Conservation (phyloP, 2,113 vertebrate species). For the Accipiter virgatus region DNA sequence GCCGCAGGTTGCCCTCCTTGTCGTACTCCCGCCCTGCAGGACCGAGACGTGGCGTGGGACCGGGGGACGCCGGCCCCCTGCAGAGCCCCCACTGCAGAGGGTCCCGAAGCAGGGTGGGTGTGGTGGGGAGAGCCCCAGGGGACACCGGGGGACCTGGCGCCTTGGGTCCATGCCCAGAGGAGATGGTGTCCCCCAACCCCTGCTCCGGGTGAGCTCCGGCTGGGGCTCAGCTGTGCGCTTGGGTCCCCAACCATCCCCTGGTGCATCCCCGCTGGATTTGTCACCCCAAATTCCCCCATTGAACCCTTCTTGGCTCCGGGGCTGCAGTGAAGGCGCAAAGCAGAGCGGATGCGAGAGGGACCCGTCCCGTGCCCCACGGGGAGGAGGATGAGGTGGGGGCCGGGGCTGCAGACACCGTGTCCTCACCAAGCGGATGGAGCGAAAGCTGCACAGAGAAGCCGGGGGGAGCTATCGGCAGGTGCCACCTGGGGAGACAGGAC, state of each 20-base stretch:
- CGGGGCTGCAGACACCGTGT: conserved; percentile 27
- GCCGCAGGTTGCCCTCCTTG: conserved; percentile 91
- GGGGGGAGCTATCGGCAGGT: conserved; percentile 34
- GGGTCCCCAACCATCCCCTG: background rate
- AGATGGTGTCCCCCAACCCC: background rate
- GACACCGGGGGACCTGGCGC: background rate
- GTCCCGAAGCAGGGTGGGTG: background rate
- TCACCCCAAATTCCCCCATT: background rate
- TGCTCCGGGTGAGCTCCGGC: background rate
- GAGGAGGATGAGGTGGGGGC: background rate
- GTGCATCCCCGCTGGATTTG: background rate
- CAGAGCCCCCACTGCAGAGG: background rate
- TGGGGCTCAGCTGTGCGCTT: fast-evolving
- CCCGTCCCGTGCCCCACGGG: background rate
- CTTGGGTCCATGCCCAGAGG: background rate
- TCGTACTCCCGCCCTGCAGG: conserved; percentile 90
- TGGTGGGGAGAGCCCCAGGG: background rate
- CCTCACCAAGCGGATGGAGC: conserved; percentile 67
- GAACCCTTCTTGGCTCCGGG: background rate
- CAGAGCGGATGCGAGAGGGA: background rate
- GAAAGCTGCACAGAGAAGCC: conserved; percentile 69
- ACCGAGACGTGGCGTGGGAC: background rate
- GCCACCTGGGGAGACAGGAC: conserved; percentile 66
- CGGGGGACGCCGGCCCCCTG: background rate
- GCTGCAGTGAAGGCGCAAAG: background rate